Conservation (phyloP, 2,797 vertebrate species). For the Microcaecilia unicolor region DNA sequence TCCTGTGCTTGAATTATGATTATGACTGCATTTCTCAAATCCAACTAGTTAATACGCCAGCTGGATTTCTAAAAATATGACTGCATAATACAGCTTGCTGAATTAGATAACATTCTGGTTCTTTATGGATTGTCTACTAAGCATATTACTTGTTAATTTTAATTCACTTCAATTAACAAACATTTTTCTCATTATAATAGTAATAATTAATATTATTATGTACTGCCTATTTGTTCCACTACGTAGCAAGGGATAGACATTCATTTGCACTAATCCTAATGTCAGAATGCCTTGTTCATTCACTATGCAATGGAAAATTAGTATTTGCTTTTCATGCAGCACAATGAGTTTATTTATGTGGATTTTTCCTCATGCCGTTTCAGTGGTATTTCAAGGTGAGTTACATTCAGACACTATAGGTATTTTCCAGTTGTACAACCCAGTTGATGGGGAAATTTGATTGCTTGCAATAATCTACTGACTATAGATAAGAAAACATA, state of each 20-base stretch:
- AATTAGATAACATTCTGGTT: too few species aligned
- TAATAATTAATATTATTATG: background rate
- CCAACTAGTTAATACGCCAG: too few species aligned
- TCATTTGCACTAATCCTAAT: slow-evolving; percentile 7
- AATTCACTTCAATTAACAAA: background rate
- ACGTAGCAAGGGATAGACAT: slow-evolving; percentile 13
- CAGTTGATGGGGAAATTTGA: background rate
- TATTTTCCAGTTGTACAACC: slow-evolving; percentile 3
- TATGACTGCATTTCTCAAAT: too few species aligned
- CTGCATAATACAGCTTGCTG: too few species aligned
- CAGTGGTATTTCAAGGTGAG: too few species aligned
- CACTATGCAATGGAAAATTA: slow-evolving; percentile 1
- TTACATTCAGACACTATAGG: background rate
- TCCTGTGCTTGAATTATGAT: too few species aligned
- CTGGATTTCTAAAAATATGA: too few species aligned
- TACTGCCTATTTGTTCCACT: slow-evolving; percentile 3
- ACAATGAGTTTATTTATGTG: background rate
- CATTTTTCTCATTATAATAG: too few species aligned
- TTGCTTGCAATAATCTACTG: background rate
- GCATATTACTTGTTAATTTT: slow-evolving; percentile 2
- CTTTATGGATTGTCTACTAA: too few species aligned
- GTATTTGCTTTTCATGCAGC: background rate
- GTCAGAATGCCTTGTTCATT: slow-evolving; percentile 19
- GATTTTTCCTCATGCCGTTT: too few species aligned
- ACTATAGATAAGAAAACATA: background rate